phyloP scores from a whole-genome alignment of 1,140 invertebrate genomes.

The Tetramorium parvispinum region DNA sequence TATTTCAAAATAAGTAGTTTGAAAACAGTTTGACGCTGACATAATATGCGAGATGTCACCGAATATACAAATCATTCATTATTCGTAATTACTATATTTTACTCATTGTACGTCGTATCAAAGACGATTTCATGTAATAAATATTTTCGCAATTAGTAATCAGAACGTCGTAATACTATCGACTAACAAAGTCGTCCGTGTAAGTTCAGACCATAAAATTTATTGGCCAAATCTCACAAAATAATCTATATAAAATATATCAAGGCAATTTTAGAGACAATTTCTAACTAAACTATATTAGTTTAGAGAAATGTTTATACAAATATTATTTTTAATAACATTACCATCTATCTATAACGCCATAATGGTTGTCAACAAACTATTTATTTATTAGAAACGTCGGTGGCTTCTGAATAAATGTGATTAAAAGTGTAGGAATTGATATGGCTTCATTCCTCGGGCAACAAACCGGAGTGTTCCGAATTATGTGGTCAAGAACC shows the following conservation, averaged over 20 bases:
- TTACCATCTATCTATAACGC: no score
- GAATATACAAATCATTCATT: not conserved
- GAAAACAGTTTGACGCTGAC: not conserved
- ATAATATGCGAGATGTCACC: not conserved
- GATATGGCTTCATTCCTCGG: constrained; percentile 23
- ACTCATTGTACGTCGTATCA: not conserved
- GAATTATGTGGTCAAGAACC: constrained; percentile 13
- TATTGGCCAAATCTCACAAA: not conserved
- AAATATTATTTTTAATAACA: not conserved
- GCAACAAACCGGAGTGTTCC: constrained; percentile 24
- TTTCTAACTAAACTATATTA: not conserved
- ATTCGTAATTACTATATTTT: not conserved
- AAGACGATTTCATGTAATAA: constrained; percentile 1
- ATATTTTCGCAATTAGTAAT: not conserved
- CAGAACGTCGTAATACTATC: not conserved
- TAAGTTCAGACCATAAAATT: not conserved
- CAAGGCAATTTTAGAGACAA: not conserved
- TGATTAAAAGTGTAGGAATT: constrained; percentile 18
- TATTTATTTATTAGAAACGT: not conserved
- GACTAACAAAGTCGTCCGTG: not conserved
- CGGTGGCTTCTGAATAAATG: constrained; percentile 26
- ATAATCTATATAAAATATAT: not conserved
- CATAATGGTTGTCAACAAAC: not conserved
- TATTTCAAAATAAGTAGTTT: not conserved
- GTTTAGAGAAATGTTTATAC: not conserved